These are phyloP conservation scores for Ivindomyrus marchei DNA, from an alignment of 2,113 vertebrate genomes.

Conservation along the genomic window DNA sequence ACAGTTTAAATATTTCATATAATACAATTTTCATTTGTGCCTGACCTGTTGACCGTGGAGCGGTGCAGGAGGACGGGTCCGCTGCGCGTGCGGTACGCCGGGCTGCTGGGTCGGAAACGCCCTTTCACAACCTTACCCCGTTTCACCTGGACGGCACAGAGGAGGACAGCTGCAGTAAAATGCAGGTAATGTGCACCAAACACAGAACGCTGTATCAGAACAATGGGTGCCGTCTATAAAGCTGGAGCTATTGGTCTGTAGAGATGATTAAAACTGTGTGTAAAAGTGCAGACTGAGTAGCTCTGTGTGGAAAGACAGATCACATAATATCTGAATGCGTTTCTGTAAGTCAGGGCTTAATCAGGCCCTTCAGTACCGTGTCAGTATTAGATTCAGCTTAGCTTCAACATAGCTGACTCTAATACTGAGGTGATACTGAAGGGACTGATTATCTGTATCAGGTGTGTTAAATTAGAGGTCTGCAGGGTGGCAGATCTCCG, in stretches of 20 bases:
- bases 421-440: no score
- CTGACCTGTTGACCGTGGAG: constrained; percentile 86
- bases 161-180: background rate
- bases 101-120: constrained; percentile 80
- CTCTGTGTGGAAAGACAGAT: background rate
- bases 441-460: no score
- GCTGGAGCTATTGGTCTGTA: background rate
- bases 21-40: background rate
- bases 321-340: background rate
- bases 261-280: background rate
- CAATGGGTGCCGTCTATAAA: background rate
- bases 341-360: background rate
- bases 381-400: no score
- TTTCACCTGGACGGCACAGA: constrained; percentile 63
- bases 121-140: constrained; percentile 79
- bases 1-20: background rate
- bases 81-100: constrained; percentile 66
- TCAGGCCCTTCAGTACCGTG: no score
- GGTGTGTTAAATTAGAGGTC: no score
- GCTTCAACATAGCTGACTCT: no score
- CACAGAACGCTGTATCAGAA: background rate
- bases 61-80: constrained; percentile 86
- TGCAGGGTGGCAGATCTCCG: no score
- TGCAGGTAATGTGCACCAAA: background rate
- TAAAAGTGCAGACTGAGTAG: background rate